Evolutionary conservation across 2,797 vertebrate species (phyloP).

Genomic region (Cottoperca gobio): DNA sequence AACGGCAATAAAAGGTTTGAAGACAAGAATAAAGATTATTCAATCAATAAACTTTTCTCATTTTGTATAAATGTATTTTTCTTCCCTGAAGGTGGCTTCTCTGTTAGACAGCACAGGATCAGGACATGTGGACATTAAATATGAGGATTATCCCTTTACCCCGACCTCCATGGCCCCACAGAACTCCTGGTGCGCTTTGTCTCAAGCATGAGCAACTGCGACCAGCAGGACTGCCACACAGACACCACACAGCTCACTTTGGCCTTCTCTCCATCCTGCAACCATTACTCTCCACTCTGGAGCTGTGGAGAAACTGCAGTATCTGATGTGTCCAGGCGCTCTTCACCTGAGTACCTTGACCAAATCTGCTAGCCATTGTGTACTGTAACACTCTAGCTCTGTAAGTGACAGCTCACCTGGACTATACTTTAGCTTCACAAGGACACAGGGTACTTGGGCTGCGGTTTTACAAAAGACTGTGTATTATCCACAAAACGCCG

Average conservation of each 20-base stretch:
- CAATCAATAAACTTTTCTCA: too few relatives aligned
- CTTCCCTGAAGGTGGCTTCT: conserved; percentile 69
- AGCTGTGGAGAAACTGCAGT: conserved; percentile 5
- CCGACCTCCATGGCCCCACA: conserved; percentile 85
- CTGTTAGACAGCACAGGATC: conserved; percentile 83
- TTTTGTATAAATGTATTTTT: conserved; percentile 8
- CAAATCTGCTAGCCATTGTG: not conserved
- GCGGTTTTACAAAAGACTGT: conserved; percentile 6
- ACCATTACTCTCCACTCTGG: not conserved
- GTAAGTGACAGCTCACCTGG: conserved; percentile 13
- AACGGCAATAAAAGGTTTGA: too few relatives aligned
- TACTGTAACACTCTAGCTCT: conserved; percentile 14
- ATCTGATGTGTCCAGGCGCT: not conserved
- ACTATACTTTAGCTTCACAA: not conserved
- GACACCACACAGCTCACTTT: not conserved
- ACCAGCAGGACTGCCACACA: conserved; percentile 27
- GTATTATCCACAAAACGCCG: not conserved
- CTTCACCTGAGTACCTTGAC: conserved; percentile 1
- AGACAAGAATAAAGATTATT: too few relatives aligned
- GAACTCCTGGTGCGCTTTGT: conserved; percentile 93
- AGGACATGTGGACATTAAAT: conserved; percentile 91
- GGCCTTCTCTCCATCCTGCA: not conserved
- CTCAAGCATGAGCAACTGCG: conserved; percentile 86
- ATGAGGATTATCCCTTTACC: conserved; percentile 91
- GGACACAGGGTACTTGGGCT: conserved; percentile 9